phyloP scores from a whole-genome alignment of 2,888 invertebrate species.

The Leptinotarsa tumamoca region DNA sequence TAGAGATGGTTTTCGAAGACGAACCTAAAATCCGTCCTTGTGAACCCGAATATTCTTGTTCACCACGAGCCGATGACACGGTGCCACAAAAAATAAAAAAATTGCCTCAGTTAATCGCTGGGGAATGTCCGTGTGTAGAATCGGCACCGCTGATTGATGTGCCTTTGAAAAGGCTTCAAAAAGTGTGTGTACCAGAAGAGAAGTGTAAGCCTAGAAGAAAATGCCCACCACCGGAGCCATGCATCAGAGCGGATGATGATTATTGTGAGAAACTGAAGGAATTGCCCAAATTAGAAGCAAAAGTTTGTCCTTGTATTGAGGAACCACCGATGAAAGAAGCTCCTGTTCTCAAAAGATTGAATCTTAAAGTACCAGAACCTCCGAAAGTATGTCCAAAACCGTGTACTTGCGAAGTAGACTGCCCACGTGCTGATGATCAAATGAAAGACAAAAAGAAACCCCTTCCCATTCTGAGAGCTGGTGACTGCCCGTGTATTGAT shows the following conservation, averaged over 20 bases:
- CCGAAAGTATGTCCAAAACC: constrained; percentile 36
- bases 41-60: constrained; percentile 33
- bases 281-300: constrained; percentile 45
- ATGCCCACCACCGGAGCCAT: constrained; percentile 27
- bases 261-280: constrained; percentile 32
- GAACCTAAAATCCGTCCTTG: constrained; percentile 32
- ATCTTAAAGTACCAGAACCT: constrained; percentile 45
- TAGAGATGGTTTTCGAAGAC: constrained; percentile 38
- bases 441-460: constrained; percentile 34
- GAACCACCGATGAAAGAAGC: constrained; percentile 29
- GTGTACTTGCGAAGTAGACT: constrained; percentile 29
- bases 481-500: constrained; percentile 53
- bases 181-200: constrained; percentile 31
- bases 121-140: constrained; percentile 45
- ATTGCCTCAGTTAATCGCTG: constrained; percentile 40
- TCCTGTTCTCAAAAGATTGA: constrained; percentile 44
- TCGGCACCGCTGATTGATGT: constrained; percentile 42
- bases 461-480: constrained; percentile 48
- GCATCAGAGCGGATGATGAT: constrained; percentile 42
- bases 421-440: constrained; percentile 46
- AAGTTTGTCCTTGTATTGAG: constrained; percentile 53
- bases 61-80: constrained; percentile 47
- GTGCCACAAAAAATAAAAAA: constrained; percentile 29
- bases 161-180: constrained; percentile 37
- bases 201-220: constrained; percentile 28